These are phyloP conservation scores for Parazoanthus swiftii DNA, from an alignment of 92 coral and sea anemone species.

Conservation along the genomic window DNA sequence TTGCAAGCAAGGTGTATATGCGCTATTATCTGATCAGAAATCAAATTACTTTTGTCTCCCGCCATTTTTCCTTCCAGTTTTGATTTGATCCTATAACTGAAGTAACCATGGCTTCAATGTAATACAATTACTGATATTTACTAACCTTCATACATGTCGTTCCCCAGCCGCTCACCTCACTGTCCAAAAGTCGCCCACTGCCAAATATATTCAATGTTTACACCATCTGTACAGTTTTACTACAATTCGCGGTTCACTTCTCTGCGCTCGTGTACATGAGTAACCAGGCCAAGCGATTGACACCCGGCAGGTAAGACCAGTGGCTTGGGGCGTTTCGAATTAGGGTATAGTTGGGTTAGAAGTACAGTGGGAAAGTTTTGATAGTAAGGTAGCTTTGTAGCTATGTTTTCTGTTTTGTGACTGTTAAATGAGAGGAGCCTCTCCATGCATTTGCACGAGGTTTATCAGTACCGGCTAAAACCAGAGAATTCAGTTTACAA, in stretches of 20 bases:
- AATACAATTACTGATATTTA: too few relatives aligned
- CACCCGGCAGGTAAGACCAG: conserved; percentile 71
- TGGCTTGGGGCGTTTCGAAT: background rate
- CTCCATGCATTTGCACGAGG: too few relatives aligned
- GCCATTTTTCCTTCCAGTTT: too few relatives aligned
- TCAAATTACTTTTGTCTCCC: too few relatives aligned
- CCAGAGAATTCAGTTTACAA: too few relatives aligned
- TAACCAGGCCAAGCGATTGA: conserved; percentile 87
- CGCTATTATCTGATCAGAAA: too few relatives aligned
- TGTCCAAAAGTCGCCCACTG: conserved; percentile 92
- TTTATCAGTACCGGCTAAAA: too few relatives aligned
- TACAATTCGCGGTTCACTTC: conserved; percentile 96
- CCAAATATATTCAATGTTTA: conserved; percentile 94
- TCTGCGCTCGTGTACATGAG: conserved; percentile 83
- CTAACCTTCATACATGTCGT: background rate
- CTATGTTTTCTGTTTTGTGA: background rate
- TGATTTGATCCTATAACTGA: too few relatives aligned
- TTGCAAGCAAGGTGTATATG: too few relatives aligned
- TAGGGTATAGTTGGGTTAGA: background rate
- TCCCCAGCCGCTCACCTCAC: conserved; percentile 78
- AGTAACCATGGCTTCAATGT: too few relatives aligned
- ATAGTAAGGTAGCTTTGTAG: too few relatives aligned
- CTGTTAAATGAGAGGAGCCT: background rate
- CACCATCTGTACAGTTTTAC: conserved; percentile 83
- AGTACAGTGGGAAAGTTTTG: too few relatives aligned